Evolutionary conservation across 30 jellyfish, hydroid and myxozoan species (phyloP).

Genomic region (Clytia hemisphaerica): DNA sequence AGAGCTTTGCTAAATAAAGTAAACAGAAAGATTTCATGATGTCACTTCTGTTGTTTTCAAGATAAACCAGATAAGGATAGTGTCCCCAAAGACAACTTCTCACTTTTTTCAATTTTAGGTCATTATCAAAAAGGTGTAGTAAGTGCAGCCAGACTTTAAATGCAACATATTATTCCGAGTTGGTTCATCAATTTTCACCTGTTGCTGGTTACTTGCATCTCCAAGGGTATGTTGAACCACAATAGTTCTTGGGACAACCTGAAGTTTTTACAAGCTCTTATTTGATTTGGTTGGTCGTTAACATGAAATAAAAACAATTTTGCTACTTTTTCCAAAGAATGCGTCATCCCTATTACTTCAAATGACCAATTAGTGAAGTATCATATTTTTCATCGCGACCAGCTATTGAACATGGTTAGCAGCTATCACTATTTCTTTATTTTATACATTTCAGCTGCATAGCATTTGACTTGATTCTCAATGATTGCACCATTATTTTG

Average conservation of each 20-base stretch:
- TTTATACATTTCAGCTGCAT: conserved; percentile 3
- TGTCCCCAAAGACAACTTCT: too few species aligned
- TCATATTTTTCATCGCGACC: too few species aligned
- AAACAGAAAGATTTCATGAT: neutral
- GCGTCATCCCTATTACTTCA: too few species aligned
- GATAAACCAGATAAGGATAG: too few species aligned
- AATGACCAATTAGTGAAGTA: too few species aligned
- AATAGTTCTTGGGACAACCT: too few species aligned
- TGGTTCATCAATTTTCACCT: conserved; percentile 15
- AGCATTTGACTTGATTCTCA: conserved; percentile 10
- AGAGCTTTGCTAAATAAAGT: neutral
- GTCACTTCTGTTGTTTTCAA: neutral
- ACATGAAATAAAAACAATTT: too few species aligned
- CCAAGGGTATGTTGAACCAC: conserved; percentile 27
- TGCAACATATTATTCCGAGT: conserved; percentile 13
- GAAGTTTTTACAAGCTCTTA: too few species aligned
- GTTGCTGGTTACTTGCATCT: conserved; percentile 31
- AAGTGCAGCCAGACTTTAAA: conserved; percentile 4
- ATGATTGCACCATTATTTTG: conserved; percentile 1
- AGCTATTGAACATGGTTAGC: too few species aligned
- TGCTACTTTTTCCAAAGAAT: too few species aligned
- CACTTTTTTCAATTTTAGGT: neutral
- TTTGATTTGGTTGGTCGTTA: too few species aligned
- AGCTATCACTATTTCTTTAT: neutral
- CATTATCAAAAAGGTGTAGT: neutral